Conservation (phyloP, 2,113 vertebrate genomes). For the Aegypius monachus region DNA sequence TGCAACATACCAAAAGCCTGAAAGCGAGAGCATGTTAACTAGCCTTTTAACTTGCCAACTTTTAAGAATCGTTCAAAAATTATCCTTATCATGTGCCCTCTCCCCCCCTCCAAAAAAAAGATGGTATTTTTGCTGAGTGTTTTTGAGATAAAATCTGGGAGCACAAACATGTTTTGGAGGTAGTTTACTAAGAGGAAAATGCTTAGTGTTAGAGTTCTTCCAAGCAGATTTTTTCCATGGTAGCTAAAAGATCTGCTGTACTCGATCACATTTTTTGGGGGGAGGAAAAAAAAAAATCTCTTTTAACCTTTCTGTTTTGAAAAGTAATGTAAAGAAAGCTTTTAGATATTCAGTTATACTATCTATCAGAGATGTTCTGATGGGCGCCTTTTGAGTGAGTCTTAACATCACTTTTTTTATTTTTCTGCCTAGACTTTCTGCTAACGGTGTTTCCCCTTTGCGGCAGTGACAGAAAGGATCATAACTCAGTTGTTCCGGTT, state of each 20-base stretch:
- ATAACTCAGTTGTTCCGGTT: background rate
- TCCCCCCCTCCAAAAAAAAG: fast-evolving
- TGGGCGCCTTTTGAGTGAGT: background rate
- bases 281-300: background rate
- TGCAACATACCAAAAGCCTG: too few relatives aligned
- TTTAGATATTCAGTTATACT: background rate
- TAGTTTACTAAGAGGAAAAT: background rate
- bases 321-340: background rate
- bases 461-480: background rate
- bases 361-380: background rate
- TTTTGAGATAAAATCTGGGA: background rate
- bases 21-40: background rate
- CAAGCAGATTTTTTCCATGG: background rate
- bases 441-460: background rate
- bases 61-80: background rate
- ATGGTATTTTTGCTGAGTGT: background rate
- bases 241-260: background rate
- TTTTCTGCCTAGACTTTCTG: background rate
- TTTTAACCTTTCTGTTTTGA: background rate
- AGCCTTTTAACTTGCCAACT: background rate
- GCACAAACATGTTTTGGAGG: background rate
- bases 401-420: background rate
- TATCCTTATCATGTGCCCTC: background rate
- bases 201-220: background rate
- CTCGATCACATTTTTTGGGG: background rate